Base-by-base conservation (phyloP, 2,113 vertebrate species). In the Quiscalus mexicanus region DNA sequence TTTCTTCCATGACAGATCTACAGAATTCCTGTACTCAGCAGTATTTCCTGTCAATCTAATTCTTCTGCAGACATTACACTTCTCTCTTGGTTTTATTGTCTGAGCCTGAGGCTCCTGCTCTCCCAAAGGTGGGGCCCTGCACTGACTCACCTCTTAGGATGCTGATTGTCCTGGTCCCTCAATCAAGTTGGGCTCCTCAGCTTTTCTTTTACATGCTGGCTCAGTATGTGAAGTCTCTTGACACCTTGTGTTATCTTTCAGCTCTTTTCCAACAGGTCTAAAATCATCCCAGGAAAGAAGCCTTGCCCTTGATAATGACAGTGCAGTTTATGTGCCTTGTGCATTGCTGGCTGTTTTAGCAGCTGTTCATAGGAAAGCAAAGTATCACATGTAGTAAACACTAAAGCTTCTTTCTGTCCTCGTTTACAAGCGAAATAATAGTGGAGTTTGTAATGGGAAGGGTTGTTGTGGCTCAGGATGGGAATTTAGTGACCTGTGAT, bases 61-160 rank as follows among this genome's bases (percentile, higher is more conserved):
- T 87, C 74, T 67, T 41, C 56, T 0, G 0, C 37, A 17, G 60
- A 67, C 42, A 3, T 62, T 59, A 12, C 1, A 1, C 11, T 76
- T 93, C 63, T 73, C 49, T 73, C 45, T 20, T 33, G 11, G 10
- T 55, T 90, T 86, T 86, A 9, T 35, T 84, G 21, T 50, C 23
- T 49, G 59, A 83, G 49, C 58, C 50, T 69, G 75, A 85, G 75
- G 49, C 62, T 90, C 67, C 63, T 65, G 44, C 58, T 83, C 12
- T 41, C 25, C 49, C 20, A 55, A 80, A 69, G 12, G 12, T 49
- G n/a, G 37, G 35, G 74, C 52, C 28, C 33, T 65, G 55, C 25
- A 10, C 52, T 91, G 67, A 76, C 59, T 95, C 71, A 50, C 39
- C 50, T 90, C 67, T 70, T 4, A 2, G 59, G 37, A 9, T 3